A percentile compares a stretch with the other conserved stretches of the same genome.
Evolutionary conservation across 2,888 invertebrate species (phyloP).

Genomic region (Bruchidius siliquastri): DNA sequence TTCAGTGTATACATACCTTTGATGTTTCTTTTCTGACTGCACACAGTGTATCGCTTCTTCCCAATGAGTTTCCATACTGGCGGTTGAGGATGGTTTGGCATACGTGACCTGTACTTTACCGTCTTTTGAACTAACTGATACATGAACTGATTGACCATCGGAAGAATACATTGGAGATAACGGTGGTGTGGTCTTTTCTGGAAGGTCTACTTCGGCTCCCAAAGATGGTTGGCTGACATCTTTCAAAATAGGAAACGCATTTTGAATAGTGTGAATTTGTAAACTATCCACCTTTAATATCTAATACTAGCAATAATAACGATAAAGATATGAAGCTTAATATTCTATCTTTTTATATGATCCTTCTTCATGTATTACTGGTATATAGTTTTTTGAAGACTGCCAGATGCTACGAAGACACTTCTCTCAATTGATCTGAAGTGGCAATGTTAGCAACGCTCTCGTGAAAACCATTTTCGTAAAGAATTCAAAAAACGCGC

Average conservation of each 20-base stretch:
- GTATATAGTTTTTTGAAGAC: no score
- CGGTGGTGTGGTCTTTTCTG: slow-evolving; percentile 54
- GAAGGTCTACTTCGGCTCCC: slow-evolving; percentile 62
- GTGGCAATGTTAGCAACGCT: no score
- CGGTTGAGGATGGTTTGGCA: slow-evolving; percentile 44
- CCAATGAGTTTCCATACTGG: slow-evolving; percentile 64
- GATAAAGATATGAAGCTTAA: no score
- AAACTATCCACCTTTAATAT: no score
- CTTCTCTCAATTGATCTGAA: no score
- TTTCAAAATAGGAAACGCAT: slow-evolving; percentile 32
- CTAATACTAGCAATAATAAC: no score
- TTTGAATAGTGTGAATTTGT: no score
- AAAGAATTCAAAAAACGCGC: no score
- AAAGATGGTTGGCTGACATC: slow-evolving; percentile 75
- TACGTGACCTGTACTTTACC: slow-evolving; percentile 45
- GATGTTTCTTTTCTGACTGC: slow-evolving; percentile 36
- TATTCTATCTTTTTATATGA: no score
- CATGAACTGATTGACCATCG: slow-evolving; percentile 51
- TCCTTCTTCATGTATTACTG: no score
- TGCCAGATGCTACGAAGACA: no score
- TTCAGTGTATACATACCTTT: slow-evolving; percentile 18
- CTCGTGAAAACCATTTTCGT: no score
- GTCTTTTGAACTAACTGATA: slow-evolving; percentile 44
- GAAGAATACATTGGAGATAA: slow-evolving; percentile 60
- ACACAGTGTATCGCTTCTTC: slow-evolving; percentile 57